Conservation (phyloP, 2,113 vertebrate genomes). For the Onychorhynchus coronatus region DNA sequence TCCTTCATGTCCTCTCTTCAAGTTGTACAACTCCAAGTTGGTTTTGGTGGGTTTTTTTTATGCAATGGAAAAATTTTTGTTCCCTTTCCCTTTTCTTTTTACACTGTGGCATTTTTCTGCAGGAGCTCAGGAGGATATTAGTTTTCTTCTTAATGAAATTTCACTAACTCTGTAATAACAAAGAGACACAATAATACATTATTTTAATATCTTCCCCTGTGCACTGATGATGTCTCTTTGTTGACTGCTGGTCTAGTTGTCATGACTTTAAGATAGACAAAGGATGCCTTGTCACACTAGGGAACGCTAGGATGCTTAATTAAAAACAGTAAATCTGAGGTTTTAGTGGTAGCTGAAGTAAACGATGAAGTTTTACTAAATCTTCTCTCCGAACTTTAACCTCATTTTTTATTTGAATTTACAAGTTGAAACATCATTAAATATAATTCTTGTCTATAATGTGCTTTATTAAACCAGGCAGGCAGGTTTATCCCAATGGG, state of each 20-base stretch:
- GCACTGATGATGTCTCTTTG: background rate
- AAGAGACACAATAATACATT: background rate
- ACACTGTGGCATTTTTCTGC: background rate
- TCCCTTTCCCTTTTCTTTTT: background rate
- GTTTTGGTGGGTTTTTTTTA: background rate
- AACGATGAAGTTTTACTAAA: constrained; percentile 51
- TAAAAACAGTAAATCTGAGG: constrained; percentile 67
- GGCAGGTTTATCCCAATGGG: constrained; percentile 4
- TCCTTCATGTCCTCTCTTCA: background rate
- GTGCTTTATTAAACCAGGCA: constrained; percentile 38
- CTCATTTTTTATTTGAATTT: constrained; percentile 55
- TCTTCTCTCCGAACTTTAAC: constrained; percentile 26
- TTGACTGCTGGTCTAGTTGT: constrained; percentile 31
- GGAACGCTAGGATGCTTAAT: constrained; percentile 59
- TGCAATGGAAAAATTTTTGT: background rate
- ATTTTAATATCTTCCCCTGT: background rate
- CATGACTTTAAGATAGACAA: background rate
- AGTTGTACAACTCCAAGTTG: background rate
- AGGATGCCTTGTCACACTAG: constrained; percentile 1
- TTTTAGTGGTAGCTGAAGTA: constrained; percentile 43
- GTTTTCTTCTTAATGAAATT: background rate
- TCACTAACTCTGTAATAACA: background rate
- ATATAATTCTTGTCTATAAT: constrained; percentile 46
- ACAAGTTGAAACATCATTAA: constrained; percentile 32
- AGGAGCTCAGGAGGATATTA: accelerated